Conservation (phyloP, 2,113 vertebrate genomes). For the Phaethornis superciliosus region DNA sequence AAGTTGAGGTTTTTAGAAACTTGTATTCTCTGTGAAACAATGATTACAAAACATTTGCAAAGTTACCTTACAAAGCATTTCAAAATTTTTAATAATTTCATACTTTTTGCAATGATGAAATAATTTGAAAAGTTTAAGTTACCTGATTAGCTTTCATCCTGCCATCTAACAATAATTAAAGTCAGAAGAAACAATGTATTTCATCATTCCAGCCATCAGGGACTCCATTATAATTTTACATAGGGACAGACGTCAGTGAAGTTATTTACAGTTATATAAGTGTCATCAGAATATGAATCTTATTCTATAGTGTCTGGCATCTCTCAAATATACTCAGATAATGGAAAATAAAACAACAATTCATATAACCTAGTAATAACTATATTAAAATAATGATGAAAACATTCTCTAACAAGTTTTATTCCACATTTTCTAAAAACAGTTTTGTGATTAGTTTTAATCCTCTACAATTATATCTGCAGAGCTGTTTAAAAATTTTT, state of each 20-base stretch:
- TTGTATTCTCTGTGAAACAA: neutral
- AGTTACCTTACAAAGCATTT: neutral
- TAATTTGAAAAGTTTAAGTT: neutral
- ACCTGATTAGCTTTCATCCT: neutral
- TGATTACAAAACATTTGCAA: neutral
- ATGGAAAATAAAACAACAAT: neutral
- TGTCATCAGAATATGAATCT: neutral
- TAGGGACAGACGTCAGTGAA: neutral
- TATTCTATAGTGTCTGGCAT: neutral
- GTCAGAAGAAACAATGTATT: neutral
- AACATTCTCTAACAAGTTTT: neutral
- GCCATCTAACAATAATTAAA: neutral
- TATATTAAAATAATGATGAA: conserved; percentile 6
- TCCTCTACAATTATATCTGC: neutral
- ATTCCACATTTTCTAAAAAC: neutral
- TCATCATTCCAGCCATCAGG: neutral
- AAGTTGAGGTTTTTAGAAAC: neutral
- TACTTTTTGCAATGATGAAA: neutral
- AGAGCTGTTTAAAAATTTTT: neutral
- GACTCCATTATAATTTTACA: neutral
- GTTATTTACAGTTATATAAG: conserved; percentile 17
- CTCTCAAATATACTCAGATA: neutral
- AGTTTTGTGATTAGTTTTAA: conserved; percentile 33
- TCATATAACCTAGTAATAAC: neutral
- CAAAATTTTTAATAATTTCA: neutral